Base-by-base conservation (phyloP, 2,113 vertebrate genomes). In the Hucho hucho region DNA sequence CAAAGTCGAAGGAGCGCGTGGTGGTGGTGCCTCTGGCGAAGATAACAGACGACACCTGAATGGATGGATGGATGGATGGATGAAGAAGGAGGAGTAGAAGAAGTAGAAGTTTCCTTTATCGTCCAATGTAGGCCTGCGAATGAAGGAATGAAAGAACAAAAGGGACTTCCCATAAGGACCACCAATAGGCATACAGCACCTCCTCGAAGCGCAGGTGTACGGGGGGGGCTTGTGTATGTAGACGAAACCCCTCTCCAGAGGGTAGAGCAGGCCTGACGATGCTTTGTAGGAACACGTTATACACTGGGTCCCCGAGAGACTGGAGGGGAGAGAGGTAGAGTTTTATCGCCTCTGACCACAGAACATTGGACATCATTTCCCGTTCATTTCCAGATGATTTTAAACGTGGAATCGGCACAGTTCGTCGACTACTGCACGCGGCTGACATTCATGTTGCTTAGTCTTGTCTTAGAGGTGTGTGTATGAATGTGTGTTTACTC, bases 201-300 rank as follows among this genome's bases (percentile, higher is more conserved):
- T 99, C 98, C 0, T 99, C 97, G 0, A 99, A 99, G 79, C 98
- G 96, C 79, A 99, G 94, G 86, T 99, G 97, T 61, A 99, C 96
- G 0, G 98, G 98, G 0, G 0, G 97, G 98, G 32, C 83, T 98
- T 99, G 91, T 99, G 98, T n/a, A 99, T 96, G 0, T 98, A 99
- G 88, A 99, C 98, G 86, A 99, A 99, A 78, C 98, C 97, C 4
- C 97, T 90, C 89, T 99, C 97, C 86, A 99, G 90, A 0, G 98
- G 98, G 83, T 98, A 99, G n/a, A 99, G 93, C 24, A 99, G 94
- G 16, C 98, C 98, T 0, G 98, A 98, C 82, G 96, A 98, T 0
- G 98, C 97, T 84, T 99, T 99, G 86, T 98, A 98, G n/a, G 98
- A 98, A 79, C 97, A 99, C 4, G 97, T 98, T 90, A 99, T 99